Conservation (phyloP, 1,140 invertebrate genomes). For the Bombus superbus region DNA sequence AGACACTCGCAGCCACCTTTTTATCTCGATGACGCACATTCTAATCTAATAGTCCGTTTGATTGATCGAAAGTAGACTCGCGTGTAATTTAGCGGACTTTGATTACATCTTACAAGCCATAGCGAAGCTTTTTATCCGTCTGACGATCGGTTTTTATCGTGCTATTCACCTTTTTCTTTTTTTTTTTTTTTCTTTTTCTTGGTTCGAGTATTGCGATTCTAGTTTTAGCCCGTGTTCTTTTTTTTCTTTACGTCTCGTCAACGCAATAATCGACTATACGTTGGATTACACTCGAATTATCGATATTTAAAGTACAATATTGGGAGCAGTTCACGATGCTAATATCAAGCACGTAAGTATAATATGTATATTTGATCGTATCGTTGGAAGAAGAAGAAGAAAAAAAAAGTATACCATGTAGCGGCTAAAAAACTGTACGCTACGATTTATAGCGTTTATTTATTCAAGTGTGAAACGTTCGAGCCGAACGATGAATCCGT, state of each 20-base stretch:
- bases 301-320: background rate
- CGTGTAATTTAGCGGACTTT: conserved; percentile 28
- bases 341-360: too few relatives aligned
- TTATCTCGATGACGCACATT: background rate
- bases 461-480: background rate
- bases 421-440: background rate
- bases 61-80: conserved; percentile 24
- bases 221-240: background rate
- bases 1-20: background rate
- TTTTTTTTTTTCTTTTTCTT: background rate
- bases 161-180: background rate
- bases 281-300: too few relatives aligned
- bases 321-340: background rate
- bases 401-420: too few relatives aligned
- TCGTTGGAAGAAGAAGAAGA: too few relatives aligned
- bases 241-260: too few relatives aligned
- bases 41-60: conserved; percentile 23
- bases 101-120: conserved; percentile 32
- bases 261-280: too few relatives aligned
- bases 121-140: background rate
- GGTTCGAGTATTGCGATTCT: background rate
- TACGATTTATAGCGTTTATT: background rate
- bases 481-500: background rate
- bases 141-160: background rate
- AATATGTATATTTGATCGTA: too few relatives aligned